These are phyloP conservation scores for Scopus umbretta DNA, from an alignment of 2,113 vertebrate genomes.

Conservation along the genomic window DNA sequence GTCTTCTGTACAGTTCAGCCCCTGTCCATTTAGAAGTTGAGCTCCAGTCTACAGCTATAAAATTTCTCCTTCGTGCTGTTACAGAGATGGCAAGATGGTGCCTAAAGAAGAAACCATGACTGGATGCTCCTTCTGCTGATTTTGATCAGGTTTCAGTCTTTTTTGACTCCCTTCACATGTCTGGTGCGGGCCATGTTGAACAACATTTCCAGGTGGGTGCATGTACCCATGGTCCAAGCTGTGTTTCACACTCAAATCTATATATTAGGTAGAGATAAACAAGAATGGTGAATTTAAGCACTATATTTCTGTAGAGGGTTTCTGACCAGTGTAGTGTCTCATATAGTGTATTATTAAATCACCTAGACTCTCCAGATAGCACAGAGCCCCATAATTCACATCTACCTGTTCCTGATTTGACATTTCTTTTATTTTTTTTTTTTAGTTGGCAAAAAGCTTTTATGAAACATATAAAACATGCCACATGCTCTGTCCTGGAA, in stretches of 20 bases:
- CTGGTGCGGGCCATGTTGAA: background rate
- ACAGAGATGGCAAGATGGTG: background rate
- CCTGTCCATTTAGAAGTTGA: background rate
- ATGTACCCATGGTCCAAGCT: background rate
- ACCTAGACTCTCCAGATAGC: background rate
- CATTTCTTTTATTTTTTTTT: background rate
- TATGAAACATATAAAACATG: conserved; percentile 17
- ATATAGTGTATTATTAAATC: background rate
- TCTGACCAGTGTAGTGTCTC: background rate
- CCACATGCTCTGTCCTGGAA: conserved; percentile 26
- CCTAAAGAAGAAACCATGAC: background rate
- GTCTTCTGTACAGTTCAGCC: background rate
- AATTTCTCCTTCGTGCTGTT: background rate
- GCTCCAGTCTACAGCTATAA: background rate
- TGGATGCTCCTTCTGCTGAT: background rate
- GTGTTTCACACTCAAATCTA: background rate
- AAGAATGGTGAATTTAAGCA: fast-evolving
- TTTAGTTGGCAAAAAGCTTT: conserved; percentile 26
- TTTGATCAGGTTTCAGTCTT: background rate
- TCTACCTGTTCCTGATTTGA: background rate
- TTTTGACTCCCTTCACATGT: background rate
- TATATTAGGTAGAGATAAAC: background rate
- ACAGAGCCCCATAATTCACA: background rate
- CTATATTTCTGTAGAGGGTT: background rate
- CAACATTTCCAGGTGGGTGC: background rate